A percentile compares a stretch with the other conserved stretches of the same genome.
These are phyloP conservation scores for Spodoptera frugiperda DNA, from an alignment of 1,140 invertebrate genomes.

Conservation along the genomic window DNA sequence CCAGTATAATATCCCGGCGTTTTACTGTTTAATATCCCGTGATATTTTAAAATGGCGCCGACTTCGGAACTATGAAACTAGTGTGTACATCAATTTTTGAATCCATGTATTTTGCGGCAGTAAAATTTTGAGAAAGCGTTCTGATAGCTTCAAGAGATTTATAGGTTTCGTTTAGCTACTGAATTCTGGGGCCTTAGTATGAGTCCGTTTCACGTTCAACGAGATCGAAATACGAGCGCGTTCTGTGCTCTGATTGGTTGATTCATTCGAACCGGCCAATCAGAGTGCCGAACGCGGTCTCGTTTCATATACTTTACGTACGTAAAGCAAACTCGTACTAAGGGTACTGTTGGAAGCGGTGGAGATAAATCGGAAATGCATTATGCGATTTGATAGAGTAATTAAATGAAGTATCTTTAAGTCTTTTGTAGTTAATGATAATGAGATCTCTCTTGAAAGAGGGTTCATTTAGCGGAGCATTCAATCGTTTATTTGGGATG, in stretches of 20 bases:
- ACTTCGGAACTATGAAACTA: background rate
- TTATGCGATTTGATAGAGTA: constrained; percentile 16
- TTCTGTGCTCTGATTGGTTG: too few species aligned
- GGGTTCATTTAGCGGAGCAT: too few species aligned
- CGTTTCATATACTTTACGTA: too few species aligned
- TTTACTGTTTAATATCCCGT: background rate
- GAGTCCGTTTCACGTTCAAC: too few species aligned
- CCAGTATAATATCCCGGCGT: too few species aligned
- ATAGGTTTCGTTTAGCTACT: constrained; percentile 23
- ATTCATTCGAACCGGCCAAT: too few species aligned
- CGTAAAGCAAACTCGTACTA: too few species aligned
- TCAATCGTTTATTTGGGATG: too few species aligned
- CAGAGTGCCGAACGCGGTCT: too few species aligned
- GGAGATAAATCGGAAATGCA: constrained; percentile 15
- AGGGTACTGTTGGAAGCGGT: background rate
- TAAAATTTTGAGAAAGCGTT: constrained; percentile 27
- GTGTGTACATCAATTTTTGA: constrained; percentile 22
- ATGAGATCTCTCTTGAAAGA: background rate
- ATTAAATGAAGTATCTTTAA: constrained; percentile 20
- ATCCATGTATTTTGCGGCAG: constrained; percentile 15
- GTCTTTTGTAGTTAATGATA: background rate
- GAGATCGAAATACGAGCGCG: too few species aligned
- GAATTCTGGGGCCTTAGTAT: too few species aligned
- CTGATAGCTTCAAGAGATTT: constrained; percentile 3
- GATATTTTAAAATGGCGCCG: constrained; percentile 4